A percentile compares a stretch with the other conserved stretches of the same genome.
phyloP scores from a whole-genome alignment of 2,113 vertebrate species.

The Lichenostomus cassidix region DNA sequence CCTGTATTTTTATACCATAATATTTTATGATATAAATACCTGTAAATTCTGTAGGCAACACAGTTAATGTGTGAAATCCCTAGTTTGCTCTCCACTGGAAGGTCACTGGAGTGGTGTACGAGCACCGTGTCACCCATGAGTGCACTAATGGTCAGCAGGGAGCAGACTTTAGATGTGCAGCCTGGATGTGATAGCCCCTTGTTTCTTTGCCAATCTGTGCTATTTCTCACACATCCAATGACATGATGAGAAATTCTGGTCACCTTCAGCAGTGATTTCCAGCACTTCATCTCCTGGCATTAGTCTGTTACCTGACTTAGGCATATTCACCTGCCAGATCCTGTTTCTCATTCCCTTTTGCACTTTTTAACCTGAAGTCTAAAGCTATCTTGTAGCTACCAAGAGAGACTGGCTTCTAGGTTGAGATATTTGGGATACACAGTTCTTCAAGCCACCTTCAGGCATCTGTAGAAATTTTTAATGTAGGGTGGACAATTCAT shows the following conservation, averaged over 20 bases:
- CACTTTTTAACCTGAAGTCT: constrained; percentile 55
- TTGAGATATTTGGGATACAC: constrained; percentile 47
- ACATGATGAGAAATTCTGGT: constrained; percentile 41
- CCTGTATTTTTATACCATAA: constrained; percentile 46
- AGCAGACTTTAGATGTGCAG: background rate
- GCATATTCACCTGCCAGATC: constrained; percentile 50
- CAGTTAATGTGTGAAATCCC: constrained; percentile 6
- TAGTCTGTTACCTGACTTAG: constrained; percentile 42
- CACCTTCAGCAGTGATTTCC: constrained; percentile 63
- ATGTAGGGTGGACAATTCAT: constrained; percentile 15
- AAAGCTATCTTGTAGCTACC: constrained; percentile 50
- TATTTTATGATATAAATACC: constrained; percentile 55
- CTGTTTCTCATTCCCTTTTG: constrained; percentile 57
- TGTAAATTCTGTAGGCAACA: constrained; percentile 55
- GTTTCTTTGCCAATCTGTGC: constrained; percentile 61
- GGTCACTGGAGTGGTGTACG: constrained; percentile 23
- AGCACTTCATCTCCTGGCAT: constrained; percentile 67
- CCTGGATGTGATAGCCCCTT: background rate
- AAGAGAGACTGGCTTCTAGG: constrained; percentile 49
- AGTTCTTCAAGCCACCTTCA: constrained; percentile 53
- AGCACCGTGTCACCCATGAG: background rate
- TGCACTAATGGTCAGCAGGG: background rate
- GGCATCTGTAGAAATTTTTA: constrained; percentile 57
- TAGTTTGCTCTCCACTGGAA: constrained; percentile 20
- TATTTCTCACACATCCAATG: constrained; percentile 38